Percentiles rank a stretch among this genome's conserved stretches.
phyloP scores from a whole-genome alignment of 2,888 invertebrate genomes.

The Caenorhabditis panamensis region DNA sequence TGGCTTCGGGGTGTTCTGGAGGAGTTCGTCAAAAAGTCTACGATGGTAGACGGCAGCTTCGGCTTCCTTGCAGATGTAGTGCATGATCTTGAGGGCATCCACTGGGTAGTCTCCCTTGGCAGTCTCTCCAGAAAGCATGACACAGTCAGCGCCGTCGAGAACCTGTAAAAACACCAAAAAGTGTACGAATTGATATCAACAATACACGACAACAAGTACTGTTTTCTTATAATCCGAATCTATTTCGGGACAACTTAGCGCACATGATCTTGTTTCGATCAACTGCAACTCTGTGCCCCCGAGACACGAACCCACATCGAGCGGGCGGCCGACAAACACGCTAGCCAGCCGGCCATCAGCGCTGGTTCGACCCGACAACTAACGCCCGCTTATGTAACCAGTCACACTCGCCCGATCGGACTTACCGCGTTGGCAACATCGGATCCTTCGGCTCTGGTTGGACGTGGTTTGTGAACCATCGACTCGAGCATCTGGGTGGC shows the following conservation, averaged over 20 bases:
- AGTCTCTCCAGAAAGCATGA: slow-evolving; percentile 98
- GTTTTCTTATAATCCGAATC: slow-evolving; percentile 24
- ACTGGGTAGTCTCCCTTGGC: slow-evolving; percentile 97
- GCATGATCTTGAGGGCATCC: slow-evolving; percentile 87
- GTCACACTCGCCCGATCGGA: neutral
- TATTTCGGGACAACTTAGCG: slow-evolving; percentile 71
- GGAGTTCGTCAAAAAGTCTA: slow-evolving; percentile 90
- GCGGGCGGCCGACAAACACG: neutral
- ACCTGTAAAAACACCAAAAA: slow-evolving; percentile 83
- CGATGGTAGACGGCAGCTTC: slow-evolving; percentile 96
- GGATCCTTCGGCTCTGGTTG: slow-evolving; percentile 85
- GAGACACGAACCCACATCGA: slow-evolving; percentile 25
- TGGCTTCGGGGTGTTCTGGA: slow-evolving; percentile 82
- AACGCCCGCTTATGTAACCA: slow-evolving; percentile 87
- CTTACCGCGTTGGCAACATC: slow-evolving; percentile 95
- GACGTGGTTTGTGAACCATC: slow-evolving; percentile 97
- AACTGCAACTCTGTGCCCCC: slow-evolving; percentile 71
- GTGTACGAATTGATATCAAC: neutral
- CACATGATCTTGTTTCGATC: slow-evolving; percentile 62
- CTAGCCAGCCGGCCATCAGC: slow-evolving; percentile 27
- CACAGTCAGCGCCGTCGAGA: slow-evolving; percentile 96
- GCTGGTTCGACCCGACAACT: slow-evolving; percentile 83
- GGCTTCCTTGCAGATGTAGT: slow-evolving; percentile 86
- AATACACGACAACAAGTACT: slow-evolving; percentile 7
- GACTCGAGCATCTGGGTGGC: slow-evolving; percentile 98